These are phyloP conservation scores for Dromius quadrimaculatus DNA, from an alignment of 2,888 invertebrate genomes.

Conservation along the genomic window DNA sequence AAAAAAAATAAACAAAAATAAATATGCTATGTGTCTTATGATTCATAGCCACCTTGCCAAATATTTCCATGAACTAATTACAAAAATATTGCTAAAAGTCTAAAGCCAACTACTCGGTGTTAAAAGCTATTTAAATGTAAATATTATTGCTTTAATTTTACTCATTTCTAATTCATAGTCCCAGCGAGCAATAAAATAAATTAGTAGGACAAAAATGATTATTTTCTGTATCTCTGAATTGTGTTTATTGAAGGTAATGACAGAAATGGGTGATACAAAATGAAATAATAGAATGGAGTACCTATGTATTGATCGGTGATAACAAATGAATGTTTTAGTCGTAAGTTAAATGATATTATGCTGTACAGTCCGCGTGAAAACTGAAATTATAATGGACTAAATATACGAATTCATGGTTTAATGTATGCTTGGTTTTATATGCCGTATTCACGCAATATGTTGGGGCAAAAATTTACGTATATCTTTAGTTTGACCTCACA, in stretches of 20 bases:
- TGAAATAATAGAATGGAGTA: constrained; percentile 21
- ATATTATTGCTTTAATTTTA: too few relatives aligned
- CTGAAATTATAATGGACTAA: background rate
- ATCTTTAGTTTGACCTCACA: constrained; percentile 8
- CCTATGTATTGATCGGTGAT: constrained; percentile 7
- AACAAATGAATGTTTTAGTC: constrained; percentile 9
- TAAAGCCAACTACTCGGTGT: too few relatives aligned
- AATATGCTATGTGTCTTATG: too few relatives aligned
- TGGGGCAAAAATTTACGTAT: constrained; percentile 13
- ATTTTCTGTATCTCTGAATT: background rate
- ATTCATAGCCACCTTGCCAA: too few relatives aligned
- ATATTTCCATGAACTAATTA: too few relatives aligned
- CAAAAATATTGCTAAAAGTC: too few relatives aligned
- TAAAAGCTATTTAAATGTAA: too few relatives aligned
- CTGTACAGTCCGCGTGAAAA: constrained; percentile 15
- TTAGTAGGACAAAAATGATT: constrained; percentile 11
- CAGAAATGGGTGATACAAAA: background rate
- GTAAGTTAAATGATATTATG: constrained; percentile 19
- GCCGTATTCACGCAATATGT: constrained; percentile 41
- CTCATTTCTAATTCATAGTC: too few relatives aligned
- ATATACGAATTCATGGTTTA: constrained; percentile 12
- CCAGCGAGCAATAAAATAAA: too few relatives aligned
- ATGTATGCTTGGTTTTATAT: constrained; percentile 21
- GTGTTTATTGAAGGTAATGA: constrained; percentile 12
- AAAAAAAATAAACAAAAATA: too few relatives aligned